Conservation (phyloP, 2,888 invertebrate genomes). For the Anoncus sp. region DNA sequence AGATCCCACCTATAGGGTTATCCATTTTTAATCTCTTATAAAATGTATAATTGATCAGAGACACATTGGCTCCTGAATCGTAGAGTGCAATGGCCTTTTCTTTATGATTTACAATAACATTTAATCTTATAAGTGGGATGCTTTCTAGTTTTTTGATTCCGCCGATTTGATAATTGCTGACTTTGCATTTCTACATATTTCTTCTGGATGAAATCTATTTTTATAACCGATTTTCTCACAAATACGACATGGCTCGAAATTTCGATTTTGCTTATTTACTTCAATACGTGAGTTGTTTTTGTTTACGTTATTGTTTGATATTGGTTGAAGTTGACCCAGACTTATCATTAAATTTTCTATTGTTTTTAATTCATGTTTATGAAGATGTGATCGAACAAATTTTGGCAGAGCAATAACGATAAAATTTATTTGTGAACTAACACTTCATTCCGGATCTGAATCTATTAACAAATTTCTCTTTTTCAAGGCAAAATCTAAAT, state of each 20-base stretch:
- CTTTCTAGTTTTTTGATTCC: constrained; percentile 54
- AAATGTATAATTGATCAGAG: constrained; percentile 11
- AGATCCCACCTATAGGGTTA: constrained; percentile 29
- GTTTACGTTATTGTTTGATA: not conserved
- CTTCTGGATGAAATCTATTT: constrained; percentile 42
- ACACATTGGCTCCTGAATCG: constrained; percentile 28
- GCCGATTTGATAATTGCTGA: constrained; percentile 14
- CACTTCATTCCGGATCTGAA: constrained; percentile 54
- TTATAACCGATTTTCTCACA: constrained; percentile 28
- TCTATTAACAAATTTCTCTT: constrained; percentile 64
- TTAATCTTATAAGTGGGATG: constrained; percentile 35
- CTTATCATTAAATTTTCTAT: constrained; percentile 52
- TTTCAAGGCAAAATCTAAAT: constrained; percentile 66
- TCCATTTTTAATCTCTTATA: constrained; percentile 12
- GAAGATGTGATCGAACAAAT: constrained; percentile 49
- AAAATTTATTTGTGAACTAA: constrained; percentile 63
- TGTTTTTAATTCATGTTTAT: constrained; percentile 3
- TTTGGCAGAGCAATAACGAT: constrained; percentile 61
- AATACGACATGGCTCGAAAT: constrained; percentile 26
- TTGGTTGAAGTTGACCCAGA: constrained; percentile 24
- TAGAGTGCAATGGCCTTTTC: constrained; percentile 20
- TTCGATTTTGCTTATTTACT: constrained; percentile 37
- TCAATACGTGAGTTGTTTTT: constrained; percentile 13
- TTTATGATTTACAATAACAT: constrained; percentile 30
- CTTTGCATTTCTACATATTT: constrained; percentile 23